These are phyloP conservation scores for Tachuris rubrigastra DNA, from an alignment of 2,113 vertebrate species.

Conservation along the genomic window DNA sequence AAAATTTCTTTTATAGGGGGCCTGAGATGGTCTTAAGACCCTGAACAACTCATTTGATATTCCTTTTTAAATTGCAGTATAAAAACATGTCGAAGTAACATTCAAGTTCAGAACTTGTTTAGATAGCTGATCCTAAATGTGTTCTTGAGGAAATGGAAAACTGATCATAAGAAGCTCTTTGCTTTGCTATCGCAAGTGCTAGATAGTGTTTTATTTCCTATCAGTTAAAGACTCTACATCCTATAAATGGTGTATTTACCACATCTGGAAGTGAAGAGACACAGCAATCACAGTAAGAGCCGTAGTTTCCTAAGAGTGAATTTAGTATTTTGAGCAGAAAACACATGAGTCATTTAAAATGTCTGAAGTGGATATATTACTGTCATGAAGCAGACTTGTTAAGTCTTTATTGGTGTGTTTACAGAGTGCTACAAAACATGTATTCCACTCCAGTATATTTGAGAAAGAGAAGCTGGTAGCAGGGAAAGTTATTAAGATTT, in stretches of 20 bases:
- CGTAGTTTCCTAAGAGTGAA: background rate
- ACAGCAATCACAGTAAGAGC: background rate
- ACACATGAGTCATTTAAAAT: background rate
- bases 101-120: background rate
- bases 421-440: background rate
- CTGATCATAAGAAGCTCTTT: background rate
- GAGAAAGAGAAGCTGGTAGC: background rate
- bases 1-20: background rate
- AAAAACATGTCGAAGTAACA: background rate
- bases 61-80: background rate
- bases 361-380: background rate
- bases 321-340: background rate
- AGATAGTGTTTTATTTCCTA: background rate
- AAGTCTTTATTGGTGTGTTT: background rate
- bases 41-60: background rate
- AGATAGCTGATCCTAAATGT: background rate
- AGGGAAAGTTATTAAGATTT: background rate
- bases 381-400: background rate
- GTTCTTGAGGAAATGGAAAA: background rate
- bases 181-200: background rate
- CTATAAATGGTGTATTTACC: background rate
- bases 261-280: background rate
- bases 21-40: background rate
- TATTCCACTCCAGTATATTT: background rate
- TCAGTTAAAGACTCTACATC: background rate